Conservation (phyloP, 2,113 vertebrate species). For the Actenoides hombroni region DNA sequence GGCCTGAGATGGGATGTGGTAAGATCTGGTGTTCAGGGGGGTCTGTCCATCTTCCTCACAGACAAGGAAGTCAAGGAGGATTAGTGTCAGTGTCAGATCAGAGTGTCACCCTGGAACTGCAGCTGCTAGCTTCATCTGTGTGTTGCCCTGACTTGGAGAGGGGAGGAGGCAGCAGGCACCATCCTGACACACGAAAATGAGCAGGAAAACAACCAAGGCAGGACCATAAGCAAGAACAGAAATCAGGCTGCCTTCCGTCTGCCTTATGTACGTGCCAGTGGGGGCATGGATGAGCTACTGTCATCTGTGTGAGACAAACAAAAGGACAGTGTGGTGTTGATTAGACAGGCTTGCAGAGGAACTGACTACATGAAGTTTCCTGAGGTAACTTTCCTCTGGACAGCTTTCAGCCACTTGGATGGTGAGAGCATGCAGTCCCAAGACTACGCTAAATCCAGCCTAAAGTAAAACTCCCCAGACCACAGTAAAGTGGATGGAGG, state of each 20-base stretch:
- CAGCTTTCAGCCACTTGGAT: background rate
- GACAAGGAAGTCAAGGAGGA: background rate
- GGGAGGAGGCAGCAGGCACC: background rate
- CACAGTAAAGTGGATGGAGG: background rate
- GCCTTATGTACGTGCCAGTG: background rate
- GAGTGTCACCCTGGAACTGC: background rate
- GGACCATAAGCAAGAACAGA: background rate
- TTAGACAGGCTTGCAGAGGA: background rate
- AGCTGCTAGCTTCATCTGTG: background rate
- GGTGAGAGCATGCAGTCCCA: background rate
- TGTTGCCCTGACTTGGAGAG: background rate
- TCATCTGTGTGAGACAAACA: background rate
- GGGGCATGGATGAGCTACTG: background rate
- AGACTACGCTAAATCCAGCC: background rate
- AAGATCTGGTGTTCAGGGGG: background rate
- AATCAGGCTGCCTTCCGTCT: background rate
- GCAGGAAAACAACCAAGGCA: background rate
- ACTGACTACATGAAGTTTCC: background rate
- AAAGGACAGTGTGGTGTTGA: background rate
- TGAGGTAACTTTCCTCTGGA: background rate
- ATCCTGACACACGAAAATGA: background rate
- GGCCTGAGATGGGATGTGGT: background rate
- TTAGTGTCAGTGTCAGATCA: background rate
- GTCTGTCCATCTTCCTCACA: background rate
- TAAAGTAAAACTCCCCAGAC: background rate